Evolutionary conservation across 2,797 vertebrate genomes (phyloP).

Genomic region (Hafferia zeledoni): DNA sequence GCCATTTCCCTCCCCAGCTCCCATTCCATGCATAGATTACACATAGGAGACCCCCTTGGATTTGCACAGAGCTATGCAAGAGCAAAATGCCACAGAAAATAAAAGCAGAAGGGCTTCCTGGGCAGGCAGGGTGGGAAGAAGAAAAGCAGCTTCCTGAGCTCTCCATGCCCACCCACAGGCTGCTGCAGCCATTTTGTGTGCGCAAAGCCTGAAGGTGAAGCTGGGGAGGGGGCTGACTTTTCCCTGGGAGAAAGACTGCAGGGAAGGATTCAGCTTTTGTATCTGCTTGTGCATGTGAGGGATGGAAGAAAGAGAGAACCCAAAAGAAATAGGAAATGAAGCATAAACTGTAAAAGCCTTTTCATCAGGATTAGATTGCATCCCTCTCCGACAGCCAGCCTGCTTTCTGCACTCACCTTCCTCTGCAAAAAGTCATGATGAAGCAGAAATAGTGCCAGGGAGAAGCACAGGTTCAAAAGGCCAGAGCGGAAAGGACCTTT

Average conservation of each 20-base stretch:
- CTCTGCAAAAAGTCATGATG: conserved; percentile 50
- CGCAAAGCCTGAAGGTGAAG: conserved; percentile 40
- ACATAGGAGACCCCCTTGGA: conserved; percentile 60
- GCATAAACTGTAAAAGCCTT: conserved; percentile 18
- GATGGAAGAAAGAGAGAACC: background rate
- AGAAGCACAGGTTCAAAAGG: conserved; percentile 51
- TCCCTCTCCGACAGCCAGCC: background rate
- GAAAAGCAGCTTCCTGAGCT: conserved; percentile 59
- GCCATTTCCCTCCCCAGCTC: conserved; percentile 51
- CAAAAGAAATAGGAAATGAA: conserved; percentile 40
- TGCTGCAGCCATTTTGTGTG: conserved; percentile 72
- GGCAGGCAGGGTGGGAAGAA: conserved; percentile 62
- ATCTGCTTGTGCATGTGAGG: background rate
- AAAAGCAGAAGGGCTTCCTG: conserved; percentile 65
- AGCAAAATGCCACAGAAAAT: conserved; percentile 66
- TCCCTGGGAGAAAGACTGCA: conserved; percentile 1
- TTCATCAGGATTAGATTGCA: conserved; percentile 31
- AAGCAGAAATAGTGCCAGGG: conserved; percentile 34
- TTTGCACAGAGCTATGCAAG: conserved; percentile 62
- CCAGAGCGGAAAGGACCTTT: conserved; percentile 45
- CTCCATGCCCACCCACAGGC: conserved; percentile 71
- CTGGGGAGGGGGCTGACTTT: conserved; percentile 44
- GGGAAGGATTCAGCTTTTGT: conserved; percentile 33
- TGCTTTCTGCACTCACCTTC: conserved; percentile 51
- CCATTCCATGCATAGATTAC: conserved; percentile 68